These are phyloP conservation scores for Ardeotis arabs DNA, from an alignment of 2,113 vertebrate species.

Conservation along the genomic window DNA sequence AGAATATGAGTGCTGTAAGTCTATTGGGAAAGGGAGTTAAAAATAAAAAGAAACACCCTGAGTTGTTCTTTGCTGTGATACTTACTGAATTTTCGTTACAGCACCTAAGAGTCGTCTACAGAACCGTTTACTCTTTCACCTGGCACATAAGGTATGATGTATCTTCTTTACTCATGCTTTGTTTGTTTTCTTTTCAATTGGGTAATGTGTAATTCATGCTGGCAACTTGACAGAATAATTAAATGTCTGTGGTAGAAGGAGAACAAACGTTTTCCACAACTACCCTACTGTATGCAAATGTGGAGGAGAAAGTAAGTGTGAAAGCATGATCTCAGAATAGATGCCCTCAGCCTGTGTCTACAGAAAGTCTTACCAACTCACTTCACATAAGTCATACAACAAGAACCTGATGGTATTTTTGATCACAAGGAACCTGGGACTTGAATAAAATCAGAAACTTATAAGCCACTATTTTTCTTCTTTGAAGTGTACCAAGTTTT, in stretches of 20 bases:
- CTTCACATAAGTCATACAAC: not conserved
- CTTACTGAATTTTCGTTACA: constrained; percentile 65
- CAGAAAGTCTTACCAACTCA: not conserved
- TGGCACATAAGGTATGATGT: constrained; percentile 93
- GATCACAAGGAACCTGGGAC: not conserved
- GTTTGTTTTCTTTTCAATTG: not conserved
- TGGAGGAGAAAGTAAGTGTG: constrained; percentile 12
- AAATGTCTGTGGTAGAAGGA: not conserved
- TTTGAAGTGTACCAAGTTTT: not conserved
- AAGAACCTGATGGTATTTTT: not conserved
- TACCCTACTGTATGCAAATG: not conserved
- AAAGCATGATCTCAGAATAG: not conserved
- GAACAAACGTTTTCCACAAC: not conserved
- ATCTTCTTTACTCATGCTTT: not conserved
- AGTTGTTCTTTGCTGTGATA: not conserved
- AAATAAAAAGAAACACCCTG: not conserved
- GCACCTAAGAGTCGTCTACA: constrained; percentile 89
- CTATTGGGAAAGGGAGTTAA: not conserved
- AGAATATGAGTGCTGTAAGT: not conserved
- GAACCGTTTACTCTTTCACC: constrained; percentile 95
- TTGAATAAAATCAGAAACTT: not conserved
- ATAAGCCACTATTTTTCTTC: not conserved
- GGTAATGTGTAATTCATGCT: not conserved
- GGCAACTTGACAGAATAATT: not conserved
- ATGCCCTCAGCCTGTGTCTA: not conserved